These are phyloP conservation scores for Melanostoma scalare DNA, from an alignment of 2,888 invertebrate species.

Conservation along the genomic window DNA sequence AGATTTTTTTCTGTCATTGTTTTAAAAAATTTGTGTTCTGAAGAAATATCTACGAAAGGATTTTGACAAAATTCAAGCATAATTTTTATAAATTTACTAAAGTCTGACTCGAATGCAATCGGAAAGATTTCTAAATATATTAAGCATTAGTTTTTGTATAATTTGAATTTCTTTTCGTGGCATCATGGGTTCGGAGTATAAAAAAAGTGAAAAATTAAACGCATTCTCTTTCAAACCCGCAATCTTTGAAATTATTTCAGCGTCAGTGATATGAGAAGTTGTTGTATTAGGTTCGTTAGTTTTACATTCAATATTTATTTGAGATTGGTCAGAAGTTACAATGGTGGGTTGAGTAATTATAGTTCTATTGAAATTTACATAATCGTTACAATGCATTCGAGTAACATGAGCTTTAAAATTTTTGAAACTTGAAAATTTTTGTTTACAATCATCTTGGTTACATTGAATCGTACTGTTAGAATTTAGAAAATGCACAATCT, in stretches of 20 bases:
- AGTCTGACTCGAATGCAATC: conserved; percentile 14
- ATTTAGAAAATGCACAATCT: not conserved
- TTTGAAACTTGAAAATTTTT: conserved; percentile 7
- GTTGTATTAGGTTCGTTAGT: too few relatives aligned
- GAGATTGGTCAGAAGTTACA: not conserved
- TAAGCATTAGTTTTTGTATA: conserved; percentile 30
- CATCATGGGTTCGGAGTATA: conserved; percentile 39
- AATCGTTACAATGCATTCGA: not conserved
- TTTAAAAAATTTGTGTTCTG: conserved; percentile 47
- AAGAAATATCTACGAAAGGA: conserved; percentile 32
- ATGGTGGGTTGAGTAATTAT: not conserved
- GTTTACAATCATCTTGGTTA: conserved; percentile 4
- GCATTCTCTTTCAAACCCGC: conserved; percentile 20
- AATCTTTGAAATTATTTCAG: conserved; percentile 39
- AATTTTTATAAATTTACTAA: conserved; percentile 1
- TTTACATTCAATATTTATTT: not conserved
- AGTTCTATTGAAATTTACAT: not conserved
- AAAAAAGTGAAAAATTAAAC: conserved; percentile 40
- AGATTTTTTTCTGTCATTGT: conserved; percentile 35
- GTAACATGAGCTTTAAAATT: not conserved
- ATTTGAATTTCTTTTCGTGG: conserved; percentile 40
- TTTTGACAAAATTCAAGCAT: not conserved
- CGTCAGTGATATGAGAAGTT: not conserved
- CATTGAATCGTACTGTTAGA: not conserved
- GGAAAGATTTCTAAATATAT: conserved; percentile 43